Evolutionary conservation across 2,113 vertebrate species (phyloP), one percentile per base, ranked within the genome.

Genomic region (Guaruba guarouba): DNA sequence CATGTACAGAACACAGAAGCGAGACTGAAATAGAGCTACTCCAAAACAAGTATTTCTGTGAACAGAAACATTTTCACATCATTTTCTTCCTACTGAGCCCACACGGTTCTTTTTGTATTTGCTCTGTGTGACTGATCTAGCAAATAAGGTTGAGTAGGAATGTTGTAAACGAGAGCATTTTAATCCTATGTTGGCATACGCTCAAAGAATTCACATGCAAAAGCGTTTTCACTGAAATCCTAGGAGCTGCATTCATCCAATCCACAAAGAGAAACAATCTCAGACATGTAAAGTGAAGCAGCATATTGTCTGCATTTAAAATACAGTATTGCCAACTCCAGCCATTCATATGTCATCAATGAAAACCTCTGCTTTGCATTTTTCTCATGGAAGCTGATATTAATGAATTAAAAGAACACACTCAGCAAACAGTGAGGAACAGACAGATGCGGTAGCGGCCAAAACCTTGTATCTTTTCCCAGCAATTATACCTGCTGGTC

Each of bases 21-120:
- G 31, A 71, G 52, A 68, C 86, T 62, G 70, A 86, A 96, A 78
- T 39, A 92, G 76, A 91, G 48, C 69, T 76, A 69, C 52, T 76
- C 80, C 74, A 94, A 80, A 87, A 55, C 82, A 88, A 92, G 10
- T 80, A 88, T 79, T 92, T 71, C 82, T 78, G 64, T 75, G 55
- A 84, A 93, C 18, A 92, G 49, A 82, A 91, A 87, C 63, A 73
- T 80, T 95, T 80, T 15, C 3, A 82, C 92, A 62, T 82, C 0
- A 69, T 96, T 82, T 87, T 81, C 86, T 92, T 94, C 28, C 0
- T 82, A 73, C 31, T 62, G 48, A 91, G 57, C 82, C 86, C 77
- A 66, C 19, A 17, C 33, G 23, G 43, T 37, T 84, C 55, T 68
- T 91, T 88, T 73, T 68, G 39, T 49, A 43, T 90, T 90, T 78